Evolutionary conservation across 2,888 invertebrate genomes (phyloP).

Genomic region (Helicoverpa assulta): DNA sequence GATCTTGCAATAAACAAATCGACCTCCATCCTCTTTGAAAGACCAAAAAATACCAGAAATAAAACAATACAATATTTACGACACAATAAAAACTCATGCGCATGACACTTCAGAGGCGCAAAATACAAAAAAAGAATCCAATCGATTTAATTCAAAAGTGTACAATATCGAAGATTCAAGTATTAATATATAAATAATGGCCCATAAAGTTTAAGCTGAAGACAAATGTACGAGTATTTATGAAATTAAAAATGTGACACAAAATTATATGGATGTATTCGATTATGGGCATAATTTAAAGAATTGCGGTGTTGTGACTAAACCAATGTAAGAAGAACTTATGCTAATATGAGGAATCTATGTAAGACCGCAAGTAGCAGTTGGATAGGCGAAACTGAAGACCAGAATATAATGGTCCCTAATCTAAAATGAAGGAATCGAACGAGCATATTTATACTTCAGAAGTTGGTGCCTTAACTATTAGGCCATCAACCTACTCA

Average conservation of each 20-base stretch:
- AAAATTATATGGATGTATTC: constrained; percentile 30
- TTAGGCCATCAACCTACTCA: neutral
- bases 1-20: constrained; percentile 15
- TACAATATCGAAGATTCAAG: constrained; percentile 53
- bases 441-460: too few species aligned
- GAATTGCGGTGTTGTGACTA: neutral
- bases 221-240: constrained; percentile 56
- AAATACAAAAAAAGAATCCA: constrained; percentile 53
- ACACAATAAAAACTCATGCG: constrained; percentile 51
- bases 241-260: constrained; percentile 56
- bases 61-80: constrained; percentile 53
- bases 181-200: constrained; percentile 57
- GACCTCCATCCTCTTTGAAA: constrained; percentile 37
- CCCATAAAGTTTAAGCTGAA: constrained; percentile 54
- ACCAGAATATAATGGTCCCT: too few species aligned
- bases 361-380: too few species aligned
- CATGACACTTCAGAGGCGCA: constrained; percentile 52
- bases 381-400: too few species aligned
- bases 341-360: neutral
- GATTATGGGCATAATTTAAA: constrained; percentile 29
- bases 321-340: neutral
- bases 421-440: too few species aligned
- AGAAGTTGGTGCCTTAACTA: too few species aligned
- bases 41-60: constrained; percentile 38
- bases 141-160: constrained; percentile 57